Base-by-base conservation (phyloP, 2,888 invertebrate genomes). In the Calameuta idolon region DNA sequence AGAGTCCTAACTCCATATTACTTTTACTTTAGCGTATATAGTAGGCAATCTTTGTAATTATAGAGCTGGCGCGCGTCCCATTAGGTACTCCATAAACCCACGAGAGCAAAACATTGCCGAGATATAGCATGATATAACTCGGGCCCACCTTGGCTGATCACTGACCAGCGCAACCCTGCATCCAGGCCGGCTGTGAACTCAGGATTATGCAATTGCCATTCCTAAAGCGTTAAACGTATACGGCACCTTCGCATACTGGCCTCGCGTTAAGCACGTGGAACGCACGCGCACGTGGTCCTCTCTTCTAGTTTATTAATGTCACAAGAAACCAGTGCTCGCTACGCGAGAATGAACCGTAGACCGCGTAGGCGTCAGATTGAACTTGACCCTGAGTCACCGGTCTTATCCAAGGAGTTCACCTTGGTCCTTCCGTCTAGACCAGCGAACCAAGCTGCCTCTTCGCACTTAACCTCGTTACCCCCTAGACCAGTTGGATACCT, bases 41-140 rank as follows among this genome's bases (percentile, higher is more conserved):
- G 77, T 80, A 79, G 86, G 85, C 89, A 90, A 90, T 90, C 90
- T 90, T 89, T 89, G 87, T 90, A 90, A 90, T 90, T 90, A 90
- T 88, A 90, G 89, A 89, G 83, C 85, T 85, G 85, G 84, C 89
- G 88, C 86, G 88, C 88, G 87, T 89, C 87, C 87, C 87, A 89
- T 89, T 89, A 89, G 87, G 85, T 88, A 78, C 74, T 76, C 35
- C 74, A 76, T 74, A 83, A 80, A 79, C 78, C 81, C 80, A 80
- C 81, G 80, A 83, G 82, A 77, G 75, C 69, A 74, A 75, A 73
- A 75, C 81, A 79, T 77, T 81, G 69, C 76, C 11, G 31, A 74
- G 69, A 73, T 31, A 77, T 73, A 33, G 40, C 79, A 78, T 76
- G 74, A 34, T 74, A 74, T 34, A 30, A 74, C 37, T 74, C 12